Percentiles rank a stretch among this genome's conserved stretches.
Conservation (phyloP, 1,140 invertebrate genomes). For the Lanistes nyassanus region DNA sequence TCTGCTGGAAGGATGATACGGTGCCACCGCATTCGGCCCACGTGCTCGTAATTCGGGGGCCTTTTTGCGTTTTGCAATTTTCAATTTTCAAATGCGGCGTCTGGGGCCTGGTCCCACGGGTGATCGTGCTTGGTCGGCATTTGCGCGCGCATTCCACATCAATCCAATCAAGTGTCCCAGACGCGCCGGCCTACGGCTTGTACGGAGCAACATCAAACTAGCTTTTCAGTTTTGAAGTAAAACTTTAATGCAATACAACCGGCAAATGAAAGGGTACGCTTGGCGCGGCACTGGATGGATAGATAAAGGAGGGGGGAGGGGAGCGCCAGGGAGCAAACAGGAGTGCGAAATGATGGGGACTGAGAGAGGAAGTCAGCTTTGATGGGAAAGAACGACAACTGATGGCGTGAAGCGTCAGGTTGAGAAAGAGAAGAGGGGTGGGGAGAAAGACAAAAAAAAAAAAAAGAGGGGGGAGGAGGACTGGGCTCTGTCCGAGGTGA, state of each 20-base stretch:
- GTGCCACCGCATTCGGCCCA: not conserved
- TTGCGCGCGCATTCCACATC: constrained; percentile 3
- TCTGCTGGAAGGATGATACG: not conserved
- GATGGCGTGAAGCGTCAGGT: not conserved
- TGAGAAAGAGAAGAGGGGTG: not conserved
- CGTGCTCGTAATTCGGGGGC: constrained; percentile 6
- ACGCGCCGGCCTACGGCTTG: constrained; percentile 6
- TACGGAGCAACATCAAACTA: constrained; percentile 10
- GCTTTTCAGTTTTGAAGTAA: constrained; percentile 6
- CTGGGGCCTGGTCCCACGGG: not conserved
- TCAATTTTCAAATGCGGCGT: constrained; percentile 11
- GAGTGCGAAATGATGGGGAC: not conserved
- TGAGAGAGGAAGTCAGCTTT: constrained; percentile 1
- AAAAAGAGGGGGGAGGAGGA: not conserved
- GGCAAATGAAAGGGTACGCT: not conserved
- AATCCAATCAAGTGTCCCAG: constrained; percentile 4
- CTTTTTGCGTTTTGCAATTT: constrained; percentile 8
- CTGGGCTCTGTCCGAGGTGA: not conserved
- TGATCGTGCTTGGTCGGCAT: not conserved
- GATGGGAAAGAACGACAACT: not conserved
- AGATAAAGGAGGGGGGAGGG: not conserved
- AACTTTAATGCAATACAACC: constrained; percentile 8
- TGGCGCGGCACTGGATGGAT: not conserved
- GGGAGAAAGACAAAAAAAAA: not conserved
- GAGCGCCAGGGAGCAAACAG: not conserved